Percentiles rank a stretch among this genome's conserved stretches.
Conservation (phyloP, 2,797 vertebrate genomes). For the Tragelaphus oryx region DNA sequence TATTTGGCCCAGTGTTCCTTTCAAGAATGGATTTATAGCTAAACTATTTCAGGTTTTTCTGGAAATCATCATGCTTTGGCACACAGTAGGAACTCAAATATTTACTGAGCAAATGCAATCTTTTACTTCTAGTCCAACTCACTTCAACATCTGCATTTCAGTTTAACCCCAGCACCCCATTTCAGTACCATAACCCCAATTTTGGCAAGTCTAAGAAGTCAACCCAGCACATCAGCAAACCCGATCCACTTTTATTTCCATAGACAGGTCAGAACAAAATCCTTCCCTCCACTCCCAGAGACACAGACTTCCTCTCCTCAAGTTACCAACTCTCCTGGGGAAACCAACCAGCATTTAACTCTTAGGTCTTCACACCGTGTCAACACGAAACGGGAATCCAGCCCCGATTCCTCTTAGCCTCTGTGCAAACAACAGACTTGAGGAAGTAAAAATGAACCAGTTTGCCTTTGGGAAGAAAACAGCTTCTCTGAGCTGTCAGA, state of each 20-base stretch:
- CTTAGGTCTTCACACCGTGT: constrained; percentile 38
- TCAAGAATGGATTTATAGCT: constrained; percentile 45
- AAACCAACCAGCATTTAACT: constrained; percentile 55
- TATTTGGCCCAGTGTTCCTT: background rate
- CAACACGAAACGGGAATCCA: constrained; percentile 51
- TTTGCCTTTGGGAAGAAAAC: constrained; percentile 58
- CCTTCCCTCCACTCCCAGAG: constrained; percentile 30
- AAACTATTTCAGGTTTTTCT: constrained; percentile 33
- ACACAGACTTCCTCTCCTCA: constrained; percentile 45
- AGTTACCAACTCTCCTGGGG: constrained; percentile 34
- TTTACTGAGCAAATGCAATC: constrained; percentile 13
- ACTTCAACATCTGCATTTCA: constrained; percentile 47
- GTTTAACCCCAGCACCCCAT: constrained; percentile 20
- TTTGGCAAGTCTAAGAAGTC: constrained; percentile 32
- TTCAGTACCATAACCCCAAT: constrained; percentile 13
- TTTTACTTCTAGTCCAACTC: constrained; percentile 47
- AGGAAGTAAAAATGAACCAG: constrained; percentile 43
- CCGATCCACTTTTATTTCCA: constrained; percentile 31
- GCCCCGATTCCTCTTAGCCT: constrained; percentile 12
- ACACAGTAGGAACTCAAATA: constrained; percentile 62
- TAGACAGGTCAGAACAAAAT: constrained; percentile 30
- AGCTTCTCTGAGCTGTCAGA: constrained; percentile 56
- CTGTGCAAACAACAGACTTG: constrained; percentile 51
- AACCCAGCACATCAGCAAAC: constrained; percentile 31
- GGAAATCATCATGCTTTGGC: constrained; percentile 14